A percentile compares a stretch with the other conserved stretches of the same genome.
phyloP scores from a whole-genome alignment of 1,140 invertebrate species.

The Steinernema feltiae region DNA sequence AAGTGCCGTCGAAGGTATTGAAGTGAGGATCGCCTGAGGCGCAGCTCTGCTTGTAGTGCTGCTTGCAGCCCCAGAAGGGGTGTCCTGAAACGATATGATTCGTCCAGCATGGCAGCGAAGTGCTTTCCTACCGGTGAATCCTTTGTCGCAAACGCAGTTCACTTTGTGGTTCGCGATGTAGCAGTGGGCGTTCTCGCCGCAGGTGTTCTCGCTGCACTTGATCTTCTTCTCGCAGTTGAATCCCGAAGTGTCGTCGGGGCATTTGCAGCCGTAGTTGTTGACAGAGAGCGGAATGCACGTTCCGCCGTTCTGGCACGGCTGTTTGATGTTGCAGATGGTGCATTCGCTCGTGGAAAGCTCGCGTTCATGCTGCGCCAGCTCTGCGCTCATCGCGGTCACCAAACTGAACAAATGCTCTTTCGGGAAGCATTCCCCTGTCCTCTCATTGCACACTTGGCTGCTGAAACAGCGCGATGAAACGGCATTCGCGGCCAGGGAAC shows the following conservation, averaged over 20 bases:
- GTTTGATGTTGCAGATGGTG: conserved; percentile 25
- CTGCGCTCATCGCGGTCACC: neutral
- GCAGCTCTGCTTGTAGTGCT: conserved; percentile 23
- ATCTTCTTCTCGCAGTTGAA: conserved; percentile 26
- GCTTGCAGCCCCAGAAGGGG: conserved; percentile 17
- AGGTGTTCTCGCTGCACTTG: conserved; percentile 21
- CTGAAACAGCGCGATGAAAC: too few relatives aligned
- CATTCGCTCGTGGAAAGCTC: neutral
- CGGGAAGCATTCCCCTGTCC: neutral
- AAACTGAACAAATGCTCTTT: neutral
- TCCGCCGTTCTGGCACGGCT: conserved; percentile 21
- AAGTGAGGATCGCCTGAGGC: conserved; percentile 38
- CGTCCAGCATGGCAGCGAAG: neutral
- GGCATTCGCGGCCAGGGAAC: too few relatives aligned
- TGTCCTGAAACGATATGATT: conserved; percentile 7
- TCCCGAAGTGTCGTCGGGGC: conserved; percentile 31
- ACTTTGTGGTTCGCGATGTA: conserved; percentile 33
- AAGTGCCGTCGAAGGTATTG: conserved; percentile 36
- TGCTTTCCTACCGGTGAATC: conserved; percentile 18
- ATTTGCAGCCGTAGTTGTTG: conserved; percentile 28
- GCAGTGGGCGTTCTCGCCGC: conserved; percentile 34
- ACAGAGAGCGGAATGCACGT: conserved; percentile 17
- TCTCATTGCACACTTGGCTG: neutral
- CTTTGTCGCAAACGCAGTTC: conserved; percentile 34
- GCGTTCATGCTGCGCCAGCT: neutral